Evolutionary conservation across 2,888 invertebrate species (phyloP), one percentile per base, ranked within the genome.

Genomic region (Epistrophe grossulariae): DNA sequence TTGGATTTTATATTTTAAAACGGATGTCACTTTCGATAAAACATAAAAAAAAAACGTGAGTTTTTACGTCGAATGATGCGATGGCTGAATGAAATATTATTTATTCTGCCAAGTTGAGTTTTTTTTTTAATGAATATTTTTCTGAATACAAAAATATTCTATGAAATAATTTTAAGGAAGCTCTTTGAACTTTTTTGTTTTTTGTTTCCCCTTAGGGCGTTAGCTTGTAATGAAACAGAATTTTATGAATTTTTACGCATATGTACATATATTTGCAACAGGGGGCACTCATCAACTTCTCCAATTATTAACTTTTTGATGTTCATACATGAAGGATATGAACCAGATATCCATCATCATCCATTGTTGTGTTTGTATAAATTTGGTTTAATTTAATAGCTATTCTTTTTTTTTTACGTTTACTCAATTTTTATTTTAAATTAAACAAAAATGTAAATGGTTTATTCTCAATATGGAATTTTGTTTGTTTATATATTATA

Each of bases 1-100:
- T 45, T 64, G 45, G 45, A 45, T 64, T 45, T 52, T 52, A 17
- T 52, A 17, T 52, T 24, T 13, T 52, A 57, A 70, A 78, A 64
- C 43, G 62, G 43, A 62, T 43, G 62, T 13, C 15, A 43, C 45
- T 62, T 40, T 62, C 35, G n/a, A 38, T 55, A 57, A 45, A 45
- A 43, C 13, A 40, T 31, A 57, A n/a, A n/a, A 19, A 57, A 72
- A 7, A 57, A 28, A 57, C 24, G 1, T n/a, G 0, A 1, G 35
- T 4, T n/a, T 45, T 28, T 45, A 45, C 43, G 28, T 45, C n/a
- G 11, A 28, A 28, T 43, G 15, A 24, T 64, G n/a, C 45, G 15
- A 6, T 38, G 59, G 6, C 6, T 45, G 9, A n/a, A 28, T 17
- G n/a, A 28, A 31, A 9, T 35, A 7, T 38, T 11, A 35, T 35